phyloP scores from a whole-genome alignment of 1,140 invertebrate species.

The Leguminivora glycinivorella region DNA sequence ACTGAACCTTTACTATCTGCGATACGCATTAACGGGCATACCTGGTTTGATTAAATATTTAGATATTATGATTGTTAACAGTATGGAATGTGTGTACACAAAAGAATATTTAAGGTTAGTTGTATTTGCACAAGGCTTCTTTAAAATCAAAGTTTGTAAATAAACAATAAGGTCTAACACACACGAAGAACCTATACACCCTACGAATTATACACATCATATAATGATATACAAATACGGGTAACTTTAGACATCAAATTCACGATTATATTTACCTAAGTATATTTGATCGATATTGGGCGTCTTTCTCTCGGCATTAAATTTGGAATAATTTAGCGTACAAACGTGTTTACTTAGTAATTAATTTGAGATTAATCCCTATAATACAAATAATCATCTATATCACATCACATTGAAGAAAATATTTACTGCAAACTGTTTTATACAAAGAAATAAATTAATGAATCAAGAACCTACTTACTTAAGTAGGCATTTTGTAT shows the following conservation, averaged over 20 bases:
- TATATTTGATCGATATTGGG: slow-evolving; percentile 38
- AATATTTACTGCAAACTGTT: slow-evolving; percentile 57
- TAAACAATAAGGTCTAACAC: slow-evolving; percentile 10
- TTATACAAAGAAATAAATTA: slow-evolving; percentile 39
- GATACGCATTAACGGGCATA: neutral
- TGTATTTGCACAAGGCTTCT: neutral
- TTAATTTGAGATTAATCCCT: slow-evolving; percentile 66
- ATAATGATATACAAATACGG: slow-evolving; percentile 31
- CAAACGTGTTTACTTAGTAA: slow-evolving; percentile 44
- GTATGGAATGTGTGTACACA: slow-evolving; percentile 2
- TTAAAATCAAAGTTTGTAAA: slow-evolving; percentile 7
- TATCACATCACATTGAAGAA: slow-evolving; percentile 67
- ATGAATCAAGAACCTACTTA: slow-evolving; percentile 4
- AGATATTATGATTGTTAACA: neutral
- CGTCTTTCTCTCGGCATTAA: slow-evolving; percentile 57
- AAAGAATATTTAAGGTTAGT: slow-evolving; percentile 1
- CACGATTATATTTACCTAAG: slow-evolving; percentile 61
- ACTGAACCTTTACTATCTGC: neutral
- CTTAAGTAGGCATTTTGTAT: slow-evolving; percentile 27
- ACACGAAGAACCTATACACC: slow-evolving; percentile 16
- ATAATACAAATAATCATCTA: slow-evolving; percentile 60
- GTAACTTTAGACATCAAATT: slow-evolving; percentile 65
- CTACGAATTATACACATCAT: slow-evolving; percentile 21
- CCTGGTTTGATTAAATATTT: neutral
- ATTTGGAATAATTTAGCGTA: slow-evolving; percentile 44